Evolutionary conservation across 2,888 invertebrate species (phyloP).

Genomic region (Ischnus inquisitorius): DNA sequence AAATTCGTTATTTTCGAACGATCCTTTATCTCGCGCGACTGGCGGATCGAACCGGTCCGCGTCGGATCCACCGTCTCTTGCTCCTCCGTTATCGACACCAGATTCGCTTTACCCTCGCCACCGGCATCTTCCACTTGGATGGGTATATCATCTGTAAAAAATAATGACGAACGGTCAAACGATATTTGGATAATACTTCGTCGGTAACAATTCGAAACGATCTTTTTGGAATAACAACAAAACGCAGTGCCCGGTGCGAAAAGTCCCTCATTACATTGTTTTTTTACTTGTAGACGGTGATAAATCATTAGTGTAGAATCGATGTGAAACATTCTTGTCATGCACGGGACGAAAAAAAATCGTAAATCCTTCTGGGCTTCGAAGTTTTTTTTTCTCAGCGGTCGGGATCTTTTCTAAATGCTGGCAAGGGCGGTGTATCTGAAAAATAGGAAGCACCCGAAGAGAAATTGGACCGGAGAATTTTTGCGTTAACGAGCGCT

Average conservation of each 20-base stretch:
- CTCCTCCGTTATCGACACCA: constrained; percentile 91
- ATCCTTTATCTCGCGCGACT: constrained; percentile 87
- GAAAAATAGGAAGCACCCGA: constrained; percentile 20
- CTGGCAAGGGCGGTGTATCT: constrained; percentile 42
- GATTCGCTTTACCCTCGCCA: constrained; percentile 87
- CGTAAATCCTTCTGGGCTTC: not conserved
- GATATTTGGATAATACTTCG: not conserved
- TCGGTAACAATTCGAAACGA: not conserved
- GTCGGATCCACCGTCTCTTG: constrained; percentile 86
- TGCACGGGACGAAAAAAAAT: constrained; percentile 23
- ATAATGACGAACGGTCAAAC: not conserved
- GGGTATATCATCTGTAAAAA: constrained; percentile 93
- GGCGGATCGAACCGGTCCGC: constrained; percentile 87
- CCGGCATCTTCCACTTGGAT: constrained; percentile 90
- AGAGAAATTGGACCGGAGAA: not conserved
- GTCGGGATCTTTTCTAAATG: constrained; percentile 34
- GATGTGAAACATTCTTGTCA: constrained; percentile 49
- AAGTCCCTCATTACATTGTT: not conserved
- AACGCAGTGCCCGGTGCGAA: not conserved
- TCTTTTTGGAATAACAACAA: not conserved
- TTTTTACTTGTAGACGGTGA: constrained; percentile 40
- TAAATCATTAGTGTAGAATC: constrained; percentile 30
- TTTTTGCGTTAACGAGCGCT: constrained; percentile 7
- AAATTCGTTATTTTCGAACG: constrained; percentile 88
- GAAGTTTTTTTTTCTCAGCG: constrained; percentile 23